phyloP scores from a whole-genome alignment of 1,140 invertebrate genomes.

The Parapsyche elsis region DNA sequence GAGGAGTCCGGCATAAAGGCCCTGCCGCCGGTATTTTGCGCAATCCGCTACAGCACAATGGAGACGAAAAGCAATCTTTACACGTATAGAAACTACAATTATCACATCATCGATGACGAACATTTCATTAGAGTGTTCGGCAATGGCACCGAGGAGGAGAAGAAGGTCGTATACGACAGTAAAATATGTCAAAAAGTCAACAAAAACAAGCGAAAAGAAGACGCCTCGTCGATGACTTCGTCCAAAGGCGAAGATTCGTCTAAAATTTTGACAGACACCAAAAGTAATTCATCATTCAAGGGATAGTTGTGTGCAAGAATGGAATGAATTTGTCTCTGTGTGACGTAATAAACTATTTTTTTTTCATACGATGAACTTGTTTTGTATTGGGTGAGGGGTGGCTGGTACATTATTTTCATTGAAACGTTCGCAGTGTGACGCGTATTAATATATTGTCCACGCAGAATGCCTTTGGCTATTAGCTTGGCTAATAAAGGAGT shows the following conservation, averaged over 20 bases:
- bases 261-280: neutral
- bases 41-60: constrained; percentile 60
- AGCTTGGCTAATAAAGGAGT: neutral
- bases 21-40: constrained; percentile 64
- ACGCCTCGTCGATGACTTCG: neutral
- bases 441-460: constrained; percentile 35
- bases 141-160: neutral
- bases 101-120: constrained; percentile 61
- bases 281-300: neutral
- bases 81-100: constrained; percentile 63
- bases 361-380: too few relatives aligned
- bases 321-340: neutral
- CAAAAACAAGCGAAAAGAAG: neutral
- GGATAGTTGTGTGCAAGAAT: neutral
- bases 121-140: constrained; percentile 58
- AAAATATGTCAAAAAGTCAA: neutral
- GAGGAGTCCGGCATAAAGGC: constrained; percentile 62
- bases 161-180: neutral
- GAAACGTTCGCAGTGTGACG: constrained; percentile 10
- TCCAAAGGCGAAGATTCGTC: neutral
- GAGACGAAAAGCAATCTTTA: constrained; percentile 62
- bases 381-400: too few relatives aligned
- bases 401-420: neutral
- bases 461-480: constrained; percentile 38
- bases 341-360: neutral